A percentile compares a stretch with the other conserved stretches of the same genome.
phyloP scores from a whole-genome alignment of 2,797 vertebrate species.

The Coracias cyanogaster region DNA sequence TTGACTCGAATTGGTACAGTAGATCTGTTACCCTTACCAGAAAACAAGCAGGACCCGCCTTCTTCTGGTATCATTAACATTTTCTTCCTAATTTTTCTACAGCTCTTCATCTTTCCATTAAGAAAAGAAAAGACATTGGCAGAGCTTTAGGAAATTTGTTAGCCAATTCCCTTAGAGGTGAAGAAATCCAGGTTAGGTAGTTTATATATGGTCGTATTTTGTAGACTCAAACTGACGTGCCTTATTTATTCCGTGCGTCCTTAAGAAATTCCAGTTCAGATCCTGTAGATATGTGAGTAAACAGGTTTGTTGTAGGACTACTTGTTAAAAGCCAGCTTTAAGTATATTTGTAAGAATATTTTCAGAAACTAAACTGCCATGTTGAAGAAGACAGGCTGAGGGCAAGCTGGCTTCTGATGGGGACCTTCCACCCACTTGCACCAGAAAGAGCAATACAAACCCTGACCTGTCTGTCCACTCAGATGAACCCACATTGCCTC shows the following conservation, averaged over 20 bases:
- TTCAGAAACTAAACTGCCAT: neutral
- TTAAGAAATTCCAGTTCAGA: neutral
- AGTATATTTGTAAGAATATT: neutral
- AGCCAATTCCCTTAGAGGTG: neutral
- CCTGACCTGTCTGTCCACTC: neutral
- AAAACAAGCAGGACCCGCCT: neutral
- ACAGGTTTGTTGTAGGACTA: neutral
- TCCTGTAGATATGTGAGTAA: neutral
- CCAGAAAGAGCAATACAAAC: neutral
- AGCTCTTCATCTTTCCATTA: neutral
- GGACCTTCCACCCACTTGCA: neutral
- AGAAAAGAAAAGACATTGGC: conserved; percentile 2
- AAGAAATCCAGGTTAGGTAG: conserved; percentile 14
- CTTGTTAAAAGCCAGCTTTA: neutral
- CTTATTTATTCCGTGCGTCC: neutral
- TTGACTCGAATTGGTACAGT: neutral
- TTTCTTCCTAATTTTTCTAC: neutral
- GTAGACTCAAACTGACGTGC: neutral
- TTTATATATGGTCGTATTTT: neutral
- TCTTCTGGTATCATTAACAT: neutral
- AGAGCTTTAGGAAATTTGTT: conserved; percentile 16
- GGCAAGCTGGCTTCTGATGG: neutral
- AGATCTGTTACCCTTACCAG: neutral
- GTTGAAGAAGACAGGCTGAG: neutral
- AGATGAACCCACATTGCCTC: neutral